Base-by-base conservation (phyloP, 2,113 vertebrate species). In the Anser brachyrhynchus region DNA sequence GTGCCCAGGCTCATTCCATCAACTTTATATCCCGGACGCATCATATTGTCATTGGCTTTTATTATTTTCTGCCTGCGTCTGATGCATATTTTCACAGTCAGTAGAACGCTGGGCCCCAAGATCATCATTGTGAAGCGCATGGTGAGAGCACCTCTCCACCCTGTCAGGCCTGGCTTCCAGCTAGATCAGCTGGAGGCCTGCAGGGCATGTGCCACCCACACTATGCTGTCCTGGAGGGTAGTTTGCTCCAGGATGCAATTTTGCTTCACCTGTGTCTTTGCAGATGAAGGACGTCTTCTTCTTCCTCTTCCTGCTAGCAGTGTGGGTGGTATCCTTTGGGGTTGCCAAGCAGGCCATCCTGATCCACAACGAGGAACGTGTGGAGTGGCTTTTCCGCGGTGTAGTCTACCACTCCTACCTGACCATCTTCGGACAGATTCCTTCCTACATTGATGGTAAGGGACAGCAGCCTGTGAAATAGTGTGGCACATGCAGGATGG, bases 261-360 rank as follows among this genome's bases (percentile, higher is more conserved):
- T 12, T 65, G 7, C 62, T 39, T 77, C 69, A 29, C 55, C 67
- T 88, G 76, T 59, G 35, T 93, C 54, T 96, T 92, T 84, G 75
- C 97, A 99, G 99, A 98, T 99, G 98, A 99, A 98, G 98, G 99
- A 99, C 16, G 96, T 99, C 98, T 99, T 99, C 98, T 99, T 99
- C 98, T 99, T 99, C 96, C 98, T 99, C 97, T 99, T 99, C 97
- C 97, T 99, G 87, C 94, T 99, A 96, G 99, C 99, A 15, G 99
- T 99, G 95, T 99, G 99, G 99, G 99, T 99, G 22, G 98, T 99
- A 91, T 99, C 99, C 37, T 99, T 99, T 1, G 99, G 99, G 4
- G 99, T 99, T 61, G 99, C 99, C 96, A 99, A 98, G 95, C 99
- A 99, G 94, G 98, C 98, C 71, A 99, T 99, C 94, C 98, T 99